Percentiles rank a stretch among this genome's conserved stretches.
phyloP scores from a whole-genome alignment of 2,113 vertebrate genomes.

The Phylloscopus trochilus region DNA sequence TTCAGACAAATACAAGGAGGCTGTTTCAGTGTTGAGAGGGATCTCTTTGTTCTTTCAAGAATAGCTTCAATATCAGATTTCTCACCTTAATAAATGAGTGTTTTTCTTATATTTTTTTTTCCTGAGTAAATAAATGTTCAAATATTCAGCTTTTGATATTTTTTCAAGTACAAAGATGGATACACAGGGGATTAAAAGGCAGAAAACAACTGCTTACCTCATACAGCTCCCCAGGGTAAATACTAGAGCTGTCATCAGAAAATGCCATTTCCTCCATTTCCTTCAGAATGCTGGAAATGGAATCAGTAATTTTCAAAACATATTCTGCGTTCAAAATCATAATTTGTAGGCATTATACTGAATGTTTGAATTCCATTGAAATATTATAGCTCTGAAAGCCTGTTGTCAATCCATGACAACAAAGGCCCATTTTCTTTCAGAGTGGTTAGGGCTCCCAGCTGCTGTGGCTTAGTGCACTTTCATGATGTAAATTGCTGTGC shows the following conservation, averaged over 20 bases:
- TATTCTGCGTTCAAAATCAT: not conserved
- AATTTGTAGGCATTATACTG: not conserved
- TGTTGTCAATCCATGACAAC: not conserved
- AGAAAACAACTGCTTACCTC: not conserved
- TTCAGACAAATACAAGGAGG: not conserved
- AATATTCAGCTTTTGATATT: not conserved
- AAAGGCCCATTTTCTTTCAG: not conserved
- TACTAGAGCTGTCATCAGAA: not conserved
- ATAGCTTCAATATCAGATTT: not conserved
- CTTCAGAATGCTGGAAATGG: not conserved
- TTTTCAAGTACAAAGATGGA: not conserved
- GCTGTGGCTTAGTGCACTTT: not conserved
- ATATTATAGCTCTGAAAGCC: not conserved
- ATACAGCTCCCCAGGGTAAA: not conserved
- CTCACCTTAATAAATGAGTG: not conserved
- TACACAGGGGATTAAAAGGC: not conserved
- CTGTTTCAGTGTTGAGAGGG: not conserved
- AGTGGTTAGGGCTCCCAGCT: not conserved
- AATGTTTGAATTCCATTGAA: not conserved
- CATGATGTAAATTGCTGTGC: not conserved
- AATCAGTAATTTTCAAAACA: not conserved
- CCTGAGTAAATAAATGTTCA: not conserved
- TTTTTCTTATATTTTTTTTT: not conserved
- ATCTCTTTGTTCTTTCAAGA: not conserved
- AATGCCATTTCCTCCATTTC: not conserved